phyloP scores from a whole-genome alignment of 2,888 invertebrate genomes.

The Itoplectis maculator region DNA sequence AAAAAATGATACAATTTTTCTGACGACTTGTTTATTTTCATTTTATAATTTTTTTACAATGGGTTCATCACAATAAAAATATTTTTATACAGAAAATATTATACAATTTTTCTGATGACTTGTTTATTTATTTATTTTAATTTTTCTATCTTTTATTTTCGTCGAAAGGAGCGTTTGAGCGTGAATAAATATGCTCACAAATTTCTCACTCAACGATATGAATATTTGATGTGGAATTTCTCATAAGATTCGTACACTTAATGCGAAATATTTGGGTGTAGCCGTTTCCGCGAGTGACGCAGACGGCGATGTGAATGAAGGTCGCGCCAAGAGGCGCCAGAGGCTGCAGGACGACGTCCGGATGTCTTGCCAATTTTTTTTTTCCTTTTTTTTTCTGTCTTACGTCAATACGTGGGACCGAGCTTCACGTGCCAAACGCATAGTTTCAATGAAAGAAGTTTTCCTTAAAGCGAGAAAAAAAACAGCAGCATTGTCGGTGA shows the following conservation, averaged over 20 bases:
- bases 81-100: too few species aligned
- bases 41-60: too few species aligned
- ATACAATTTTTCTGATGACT: too few species aligned
- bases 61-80: too few species aligned
- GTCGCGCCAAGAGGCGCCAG: constrained; percentile 59
- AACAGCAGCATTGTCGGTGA: not conserved
- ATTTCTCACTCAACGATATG: not conserved
- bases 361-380: constrained; percentile 64
- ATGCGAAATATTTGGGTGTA: not conserved
- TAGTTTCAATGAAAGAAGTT: constrained; percentile 23
- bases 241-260: constrained; percentile 3
- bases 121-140: not conserved
- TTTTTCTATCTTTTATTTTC: not conserved
- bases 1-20: too few species aligned
- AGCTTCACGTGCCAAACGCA: constrained; percentile 54
- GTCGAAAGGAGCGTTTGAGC: not conserved
- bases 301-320: constrained; percentile 56
- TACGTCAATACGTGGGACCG: constrained; percentile 41
- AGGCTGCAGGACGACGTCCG: constrained; percentile 27
- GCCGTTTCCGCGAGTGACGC: constrained; percentile 21
- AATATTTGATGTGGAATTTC: constrained; percentile 12
- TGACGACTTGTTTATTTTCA: too few species aligned
- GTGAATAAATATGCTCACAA: not conserved
- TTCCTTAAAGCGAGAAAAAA: not conserved
- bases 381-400: constrained; percentile 54